Evolutionary conservation across 2,888 invertebrate genomes (phyloP).

Genomic region (Mimumesa dahlbomi): DNA sequence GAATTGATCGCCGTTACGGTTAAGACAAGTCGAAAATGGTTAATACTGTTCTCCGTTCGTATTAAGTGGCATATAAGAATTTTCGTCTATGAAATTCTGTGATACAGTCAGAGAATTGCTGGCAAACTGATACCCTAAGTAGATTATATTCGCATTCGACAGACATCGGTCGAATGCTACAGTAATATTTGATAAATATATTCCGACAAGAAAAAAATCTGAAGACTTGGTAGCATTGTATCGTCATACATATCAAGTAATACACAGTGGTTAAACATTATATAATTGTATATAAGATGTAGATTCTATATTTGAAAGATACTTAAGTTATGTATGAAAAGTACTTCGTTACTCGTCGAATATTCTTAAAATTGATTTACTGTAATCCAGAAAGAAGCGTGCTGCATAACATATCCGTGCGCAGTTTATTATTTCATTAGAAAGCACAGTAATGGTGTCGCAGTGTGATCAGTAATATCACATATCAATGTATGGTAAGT

Average conservation of each 20-base stretch:
- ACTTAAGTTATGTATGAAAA: conserved; percentile 12
- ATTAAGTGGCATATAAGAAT: conserved; percentile 3
- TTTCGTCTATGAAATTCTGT: conserved; percentile 28
- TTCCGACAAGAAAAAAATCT: too few species aligned
- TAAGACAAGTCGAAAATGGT: neutral
- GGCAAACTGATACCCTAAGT: conserved; percentile 24
- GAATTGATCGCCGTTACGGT: neutral
- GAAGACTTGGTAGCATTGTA: neutral
- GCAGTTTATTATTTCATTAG: too few species aligned
- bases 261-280: too few species aligned
- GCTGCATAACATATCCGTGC: too few species aligned
- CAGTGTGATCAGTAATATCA: too few species aligned
- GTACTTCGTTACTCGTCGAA: conserved; percentile 15
- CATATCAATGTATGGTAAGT: too few species aligned
- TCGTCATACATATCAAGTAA: conserved; percentile 4
- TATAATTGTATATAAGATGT: too few species aligned
- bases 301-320: too few species aligned
- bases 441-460: too few species aligned
- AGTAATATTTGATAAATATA: neutral
- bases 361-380: neutral
- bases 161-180: neutral
- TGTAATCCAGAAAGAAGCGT: neutral
- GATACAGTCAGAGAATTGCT: conserved; percentile 31
- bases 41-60: neutral
- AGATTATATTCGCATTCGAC: conserved; percentile 12